Evolutionary conservation across 1,140 invertebrate genomes (phyloP), one percentile per base, ranked within the genome.

Genomic region (Bombus superbus): DNA sequence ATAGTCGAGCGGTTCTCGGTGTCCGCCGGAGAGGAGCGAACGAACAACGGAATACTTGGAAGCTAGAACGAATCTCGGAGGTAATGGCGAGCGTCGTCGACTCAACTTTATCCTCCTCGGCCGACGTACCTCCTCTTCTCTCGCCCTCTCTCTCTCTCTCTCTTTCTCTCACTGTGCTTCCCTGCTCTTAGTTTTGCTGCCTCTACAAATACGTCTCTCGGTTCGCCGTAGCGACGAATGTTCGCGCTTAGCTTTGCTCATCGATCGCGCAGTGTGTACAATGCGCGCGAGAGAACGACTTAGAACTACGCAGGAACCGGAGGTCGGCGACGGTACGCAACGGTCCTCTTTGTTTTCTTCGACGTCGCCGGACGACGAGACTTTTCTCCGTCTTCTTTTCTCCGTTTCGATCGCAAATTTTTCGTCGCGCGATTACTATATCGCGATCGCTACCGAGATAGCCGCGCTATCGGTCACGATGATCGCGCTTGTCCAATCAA

Each of bases 11-110:
- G 84, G 88, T 81, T 78, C 82, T 35, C 35, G 85, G 28, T 73
- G 80, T 57, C 68, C 25, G 8, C 10, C 35, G 47, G 47, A 82
- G 83, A 91, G 28, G 28, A 83, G 89, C 91, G 91, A 92, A 93
- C 87, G 92, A 93, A 93, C 89, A 90, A 92, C n/a, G 86, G 86
- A 90, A 92, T 92, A 93, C 92, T 90, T 92, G 90, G 92, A 93
- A 92, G 90, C 77, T 89, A 82, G 86, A 90, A 89, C 88, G 91
- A 90, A 93, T 91, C 87, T 87, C 66, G 81, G 47, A 57, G 73
- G 86, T 88, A 87, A 92, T 88, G 90, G 85, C 87, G 85, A 53
- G 64, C 89, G 81, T 73, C 89, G 81, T 73, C 71, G 53, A 72
- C 86, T 83, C 71, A 69, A 80, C 86, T 77, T 85, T 57, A 40